Base-by-base conservation (phyloP, 2,797 vertebrate genomes). In the Myiotriccus ornatus region DNA sequence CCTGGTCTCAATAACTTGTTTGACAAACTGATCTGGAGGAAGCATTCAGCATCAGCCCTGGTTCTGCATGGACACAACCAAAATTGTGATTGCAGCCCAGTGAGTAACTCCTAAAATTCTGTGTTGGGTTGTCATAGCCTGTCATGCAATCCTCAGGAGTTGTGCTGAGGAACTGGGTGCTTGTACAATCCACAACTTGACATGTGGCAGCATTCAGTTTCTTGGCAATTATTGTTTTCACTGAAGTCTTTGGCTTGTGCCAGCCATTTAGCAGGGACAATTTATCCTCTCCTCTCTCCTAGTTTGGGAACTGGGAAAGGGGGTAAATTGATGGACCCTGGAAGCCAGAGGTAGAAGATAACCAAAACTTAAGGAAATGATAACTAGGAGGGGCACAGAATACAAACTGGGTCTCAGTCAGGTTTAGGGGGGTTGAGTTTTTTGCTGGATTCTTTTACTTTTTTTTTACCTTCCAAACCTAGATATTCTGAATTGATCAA, bases 1-100 rank as follows among this genome's bases (percentile, higher is more conserved):
- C 99, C 99, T 1, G 99, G 99, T n/a, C 98, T 99, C 92, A 99
- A 99, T 92, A 99, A 99, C 96, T 97, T 99, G 82, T 99, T 99
- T 95, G 99, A 99, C 97, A 99, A 99, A 95, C 98, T 99, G 68
- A 99, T 99, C 95, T 99, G 99, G 99, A 99, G 99, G 95, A 99
- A 99, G 87, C 99, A 99, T 97, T 99, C 99, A 1, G 98, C 99
- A 14, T 99, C 98, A 86, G 98, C 98, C 84, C 98, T 99, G 7
- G 98, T 99, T 71, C 98, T 99, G 77, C 99, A 99, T 4, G 99
- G 99, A 79, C 99, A 99, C 97, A 99, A 99, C 91, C 99, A 99
- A 97, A 99, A 99, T 84, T 99, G 99, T 96, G 99, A 99, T 80
- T 99, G 99, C 95, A 99, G 99, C 97, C 99, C 99, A 13, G 99